Conservation (phyloP, 2,113 vertebrate genomes). For the Ictalurus punctatus region DNA sequence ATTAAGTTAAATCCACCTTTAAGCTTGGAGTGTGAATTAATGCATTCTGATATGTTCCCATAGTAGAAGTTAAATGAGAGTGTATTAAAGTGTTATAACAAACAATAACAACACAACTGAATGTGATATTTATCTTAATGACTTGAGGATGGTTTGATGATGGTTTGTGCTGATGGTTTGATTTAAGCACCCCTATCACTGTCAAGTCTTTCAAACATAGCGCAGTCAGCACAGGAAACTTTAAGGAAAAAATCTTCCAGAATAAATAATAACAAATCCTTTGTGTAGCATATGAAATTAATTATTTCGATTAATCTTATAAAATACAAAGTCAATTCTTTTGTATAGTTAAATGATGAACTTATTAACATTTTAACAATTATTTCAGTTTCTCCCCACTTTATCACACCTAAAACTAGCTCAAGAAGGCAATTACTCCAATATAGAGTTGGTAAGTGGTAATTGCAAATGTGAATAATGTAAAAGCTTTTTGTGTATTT, state of each 20-base stretch:
- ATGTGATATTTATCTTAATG: not conserved
- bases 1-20: not conserved
- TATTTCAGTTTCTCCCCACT: not conserved
- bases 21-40: not conserved
- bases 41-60: not conserved
- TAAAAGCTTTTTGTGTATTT: not conserved
- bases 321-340: not conserved
- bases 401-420: not conserved
- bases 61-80: not conserved
- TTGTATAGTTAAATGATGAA: not conserved
- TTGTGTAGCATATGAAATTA: not conserved
- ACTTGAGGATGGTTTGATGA: not conserved
- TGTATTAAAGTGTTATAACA: not conserved
- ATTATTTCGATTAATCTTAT: not conserved
- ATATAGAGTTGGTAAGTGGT: not conserved
- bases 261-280: not conserved
- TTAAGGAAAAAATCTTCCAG: not conserved
- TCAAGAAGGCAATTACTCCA: not conserved
- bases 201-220: not conserved
- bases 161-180: not conserved
- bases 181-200: not conserved
- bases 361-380: not conserved
- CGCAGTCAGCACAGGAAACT: not conserved
- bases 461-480: not conserved
- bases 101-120: not conserved